Percentiles rank a stretch among this genome's conserved stretches.
These are phyloP conservation scores for Herminia tarsipennalis DNA, from an alignment of 2,888 invertebrate genomes.

Conservation along the genomic window DNA sequence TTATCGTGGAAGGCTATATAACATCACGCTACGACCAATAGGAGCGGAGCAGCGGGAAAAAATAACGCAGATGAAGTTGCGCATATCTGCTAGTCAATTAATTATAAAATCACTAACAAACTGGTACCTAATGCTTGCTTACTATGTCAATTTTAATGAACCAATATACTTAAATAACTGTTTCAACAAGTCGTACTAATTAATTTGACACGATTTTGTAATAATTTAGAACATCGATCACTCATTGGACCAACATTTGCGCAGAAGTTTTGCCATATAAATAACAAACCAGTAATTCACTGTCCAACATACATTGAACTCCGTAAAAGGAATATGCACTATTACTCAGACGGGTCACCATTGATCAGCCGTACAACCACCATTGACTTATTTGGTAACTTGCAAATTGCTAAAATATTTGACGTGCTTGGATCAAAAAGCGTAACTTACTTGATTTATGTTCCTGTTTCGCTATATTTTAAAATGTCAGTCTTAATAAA, in stretches of 20 bases:
- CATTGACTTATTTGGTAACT: slow-evolving; percentile 32
- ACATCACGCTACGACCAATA: too few species aligned
- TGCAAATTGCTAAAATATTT: slow-evolving; percentile 41
- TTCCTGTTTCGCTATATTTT: slow-evolving; percentile 13
- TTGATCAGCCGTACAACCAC: slow-evolving; percentile 23
- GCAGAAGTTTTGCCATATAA: slow-evolving; percentile 41
- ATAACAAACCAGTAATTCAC: slow-evolving; percentile 21
- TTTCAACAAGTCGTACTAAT: slow-evolving; percentile 45
- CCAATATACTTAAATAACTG: slow-evolving; percentile 32
- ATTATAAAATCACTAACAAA: slow-evolving; percentile 41
- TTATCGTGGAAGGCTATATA: too few species aligned
- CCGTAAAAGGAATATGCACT: slow-evolving; percentile 4
- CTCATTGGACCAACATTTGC: slow-evolving; percentile 47
- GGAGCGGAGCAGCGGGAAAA: too few species aligned
- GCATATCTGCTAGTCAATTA: too few species aligned
- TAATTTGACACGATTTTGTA: slow-evolving; percentile 53
- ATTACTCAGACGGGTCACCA: slow-evolving; percentile 19
- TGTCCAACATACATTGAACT: slow-evolving; percentile 26
- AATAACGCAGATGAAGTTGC: too few species aligned
- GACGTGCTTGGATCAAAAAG: slow-evolving; percentile 25
- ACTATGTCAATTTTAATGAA: slow-evolving; percentile 36
- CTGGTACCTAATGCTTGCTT: slow-evolving; percentile 48
- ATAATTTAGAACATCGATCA: slow-evolving; percentile 49
- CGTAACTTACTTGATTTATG: slow-evolving; percentile 12
- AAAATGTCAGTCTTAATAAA: slow-evolving; percentile 9